Evolutionary conservation across 2,888 invertebrate species (phyloP).

Genomic region (Augiades crinisus): DNA sequence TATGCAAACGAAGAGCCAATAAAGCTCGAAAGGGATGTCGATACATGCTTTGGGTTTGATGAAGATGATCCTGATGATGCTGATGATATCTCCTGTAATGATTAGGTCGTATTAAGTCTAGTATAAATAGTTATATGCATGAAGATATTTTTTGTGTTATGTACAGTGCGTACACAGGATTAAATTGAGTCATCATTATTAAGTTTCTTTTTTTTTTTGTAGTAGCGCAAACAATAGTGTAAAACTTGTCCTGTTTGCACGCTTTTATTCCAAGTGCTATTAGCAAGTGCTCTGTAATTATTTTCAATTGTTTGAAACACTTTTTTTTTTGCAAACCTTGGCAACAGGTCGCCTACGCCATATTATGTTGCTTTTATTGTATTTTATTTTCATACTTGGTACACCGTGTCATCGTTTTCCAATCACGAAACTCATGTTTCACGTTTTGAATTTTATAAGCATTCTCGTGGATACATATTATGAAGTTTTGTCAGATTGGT

Average conservation of each 20-base stretch:
- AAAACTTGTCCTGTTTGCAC: constrained; percentile 15
- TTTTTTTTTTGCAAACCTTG: background rate
- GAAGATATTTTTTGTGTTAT: constrained; percentile 16
- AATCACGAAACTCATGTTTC: no score
- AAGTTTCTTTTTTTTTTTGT: constrained; percentile 11
- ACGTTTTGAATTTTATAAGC: no score
- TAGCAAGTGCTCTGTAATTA: constrained; percentile 9
- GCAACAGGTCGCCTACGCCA: background rate
- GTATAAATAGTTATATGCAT: constrained; percentile 35
- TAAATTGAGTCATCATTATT: constrained; percentile 11
- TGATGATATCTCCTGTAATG: constrained; percentile 42
- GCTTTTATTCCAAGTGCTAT: constrained; percentile 21
- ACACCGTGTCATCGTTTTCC: background rate
- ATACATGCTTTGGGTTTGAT: constrained; percentile 92
- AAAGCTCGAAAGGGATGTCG: constrained; percentile 84
- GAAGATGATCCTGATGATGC: constrained; percentile 40
- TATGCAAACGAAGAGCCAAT: constrained; percentile 41
- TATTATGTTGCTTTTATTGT: constrained; percentile 12
- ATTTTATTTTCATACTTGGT: background rate
- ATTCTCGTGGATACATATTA: no score
- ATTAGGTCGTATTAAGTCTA: constrained; percentile 45
- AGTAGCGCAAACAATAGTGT: constrained; percentile 16
- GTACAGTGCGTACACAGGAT: constrained; percentile 6
- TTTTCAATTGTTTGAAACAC: constrained; percentile 2
- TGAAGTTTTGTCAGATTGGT: no score